Conservation (phyloP, 2,797 vertebrate species). For the Protonibea diacanthus region DNA sequence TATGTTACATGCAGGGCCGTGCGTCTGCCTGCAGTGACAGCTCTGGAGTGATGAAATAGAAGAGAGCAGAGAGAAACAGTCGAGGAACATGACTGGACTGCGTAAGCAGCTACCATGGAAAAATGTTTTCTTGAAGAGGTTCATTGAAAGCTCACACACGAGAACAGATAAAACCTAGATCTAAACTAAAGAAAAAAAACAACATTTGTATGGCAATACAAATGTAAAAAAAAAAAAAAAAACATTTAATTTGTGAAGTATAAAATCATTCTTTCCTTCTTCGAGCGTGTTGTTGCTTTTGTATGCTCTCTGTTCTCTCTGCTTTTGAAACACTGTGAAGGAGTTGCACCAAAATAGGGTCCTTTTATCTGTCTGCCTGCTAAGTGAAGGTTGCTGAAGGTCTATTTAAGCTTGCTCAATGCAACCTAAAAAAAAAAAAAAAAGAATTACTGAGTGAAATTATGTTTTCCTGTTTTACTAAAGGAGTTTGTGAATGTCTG, state of each 20-base stretch:
- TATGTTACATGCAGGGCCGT: constrained; percentile 63
- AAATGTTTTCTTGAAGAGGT: constrained; percentile 17
- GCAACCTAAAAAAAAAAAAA: background rate
- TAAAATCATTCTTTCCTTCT: background rate
- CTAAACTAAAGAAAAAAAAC: background rate
- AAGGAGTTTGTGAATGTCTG: background rate
- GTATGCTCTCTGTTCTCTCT: background rate
- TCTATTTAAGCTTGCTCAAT: background rate
- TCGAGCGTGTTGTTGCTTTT: background rate
- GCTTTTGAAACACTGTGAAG: constrained; percentile 2
- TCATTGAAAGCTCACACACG: background rate
- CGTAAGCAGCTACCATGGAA: constrained; percentile 41
- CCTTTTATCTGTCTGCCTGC: background rate
- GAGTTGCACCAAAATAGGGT: background rate
- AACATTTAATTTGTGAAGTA: background rate
- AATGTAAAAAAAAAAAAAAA: background rate
- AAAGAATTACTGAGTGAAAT: background rate
- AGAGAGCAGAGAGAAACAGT: constrained; percentile 53
- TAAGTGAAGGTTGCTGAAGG: background rate
- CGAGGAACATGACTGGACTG: constrained; percentile 33
- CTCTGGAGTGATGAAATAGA: constrained; percentile 64
- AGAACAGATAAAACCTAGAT: background rate
- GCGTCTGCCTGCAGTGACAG: constrained; percentile 62
- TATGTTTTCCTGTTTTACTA: background rate
- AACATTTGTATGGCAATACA: background rate